Percentiles rank a stretch among this genome's conserved stretches.
Evolutionary conservation across 2,113 vertebrate species (phyloP).

Genomic region (Pseudopodoces humilis): DNA sequence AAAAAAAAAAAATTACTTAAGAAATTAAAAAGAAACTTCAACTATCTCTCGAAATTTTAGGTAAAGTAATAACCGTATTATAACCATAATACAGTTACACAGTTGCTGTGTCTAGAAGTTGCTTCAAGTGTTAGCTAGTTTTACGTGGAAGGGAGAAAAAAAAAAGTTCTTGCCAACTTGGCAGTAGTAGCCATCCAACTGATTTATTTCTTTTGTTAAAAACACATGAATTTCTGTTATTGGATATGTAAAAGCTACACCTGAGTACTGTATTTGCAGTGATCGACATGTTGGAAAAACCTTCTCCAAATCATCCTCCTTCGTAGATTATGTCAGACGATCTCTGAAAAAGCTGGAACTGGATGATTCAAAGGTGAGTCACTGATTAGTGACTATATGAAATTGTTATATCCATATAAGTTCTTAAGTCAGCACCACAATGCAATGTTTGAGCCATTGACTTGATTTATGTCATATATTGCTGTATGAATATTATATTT

Average conservation of each 20-base stretch:
- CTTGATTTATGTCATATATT: background rate
- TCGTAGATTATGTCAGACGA: conserved; percentile 88
- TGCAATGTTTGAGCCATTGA: background rate
- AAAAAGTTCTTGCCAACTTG: background rate
- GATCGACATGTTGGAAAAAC: conserved; percentile 89
- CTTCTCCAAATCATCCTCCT: conserved; percentile 89
- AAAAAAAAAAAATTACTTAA: background rate
- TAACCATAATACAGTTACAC: background rate
- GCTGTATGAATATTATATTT: background rate
- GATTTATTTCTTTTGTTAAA: background rate
- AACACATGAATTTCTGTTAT: background rate
- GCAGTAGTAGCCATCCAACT: background rate
- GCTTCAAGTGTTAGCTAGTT: background rate
- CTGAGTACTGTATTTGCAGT: conserved; percentile 74
- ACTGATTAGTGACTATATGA: background rate
- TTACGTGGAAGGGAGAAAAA: background rate
- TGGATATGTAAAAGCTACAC: background rate
- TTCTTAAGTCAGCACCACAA: background rate
- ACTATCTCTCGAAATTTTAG: background rate
- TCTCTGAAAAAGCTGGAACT: conserved; percentile 86
- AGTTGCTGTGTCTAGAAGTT: background rate
- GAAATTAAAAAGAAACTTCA: background rate
- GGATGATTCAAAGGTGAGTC: conserved; percentile 86
- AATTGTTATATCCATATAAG: background rate
- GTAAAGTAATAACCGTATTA: background rate